These are phyloP conservation scores for Axea sp. DNA, from an alignment of 2,888 invertebrate species.

Conservation along the genomic window DNA sequence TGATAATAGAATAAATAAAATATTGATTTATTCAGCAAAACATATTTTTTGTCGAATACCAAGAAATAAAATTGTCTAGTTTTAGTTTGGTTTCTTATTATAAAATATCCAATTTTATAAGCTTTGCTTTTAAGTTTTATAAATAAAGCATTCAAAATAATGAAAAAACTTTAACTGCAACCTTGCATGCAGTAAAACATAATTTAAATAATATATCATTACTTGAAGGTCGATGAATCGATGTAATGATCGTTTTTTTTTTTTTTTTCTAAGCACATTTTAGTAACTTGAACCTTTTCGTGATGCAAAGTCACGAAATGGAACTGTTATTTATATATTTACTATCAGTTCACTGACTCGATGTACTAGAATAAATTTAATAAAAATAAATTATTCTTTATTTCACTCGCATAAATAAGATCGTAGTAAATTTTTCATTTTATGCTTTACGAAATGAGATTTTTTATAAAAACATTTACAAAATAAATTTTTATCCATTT, in stretches of 20 bases:
- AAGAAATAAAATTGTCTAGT: no score
- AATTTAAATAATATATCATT: constrained; percentile 17
- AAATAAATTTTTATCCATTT: no score
- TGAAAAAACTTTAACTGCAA: not conserved
- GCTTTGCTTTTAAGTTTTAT: no score
- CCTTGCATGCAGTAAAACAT: constrained; percentile 4
- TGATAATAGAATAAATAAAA: constrained; percentile 17
- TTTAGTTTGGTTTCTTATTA: no score
- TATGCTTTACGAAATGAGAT: not conserved
- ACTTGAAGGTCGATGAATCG: constrained; percentile 4
- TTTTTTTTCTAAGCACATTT: constrained; percentile 8
- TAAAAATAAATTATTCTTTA: constrained; percentile 14
- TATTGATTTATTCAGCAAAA: constrained; percentile 2
- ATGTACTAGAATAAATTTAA: constrained; percentile 2
- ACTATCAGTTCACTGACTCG: constrained; percentile 8
- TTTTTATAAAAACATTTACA: no score
- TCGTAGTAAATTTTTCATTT: constrained; percentile 1
- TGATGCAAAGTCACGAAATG: constrained; percentile 17
- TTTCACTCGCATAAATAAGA: constrained; percentile 1
- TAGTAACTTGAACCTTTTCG: constrained; percentile 9
- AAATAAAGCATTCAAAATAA: no score
- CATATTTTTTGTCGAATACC: no score
- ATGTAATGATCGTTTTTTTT: constrained; percentile 4
- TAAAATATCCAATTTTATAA: no score
- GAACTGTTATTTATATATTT: constrained; percentile 9